These are phyloP conservation scores for Sitophilus oryzae DNA, from an alignment of 1,140 invertebrate species.

Conservation along the genomic window DNA sequence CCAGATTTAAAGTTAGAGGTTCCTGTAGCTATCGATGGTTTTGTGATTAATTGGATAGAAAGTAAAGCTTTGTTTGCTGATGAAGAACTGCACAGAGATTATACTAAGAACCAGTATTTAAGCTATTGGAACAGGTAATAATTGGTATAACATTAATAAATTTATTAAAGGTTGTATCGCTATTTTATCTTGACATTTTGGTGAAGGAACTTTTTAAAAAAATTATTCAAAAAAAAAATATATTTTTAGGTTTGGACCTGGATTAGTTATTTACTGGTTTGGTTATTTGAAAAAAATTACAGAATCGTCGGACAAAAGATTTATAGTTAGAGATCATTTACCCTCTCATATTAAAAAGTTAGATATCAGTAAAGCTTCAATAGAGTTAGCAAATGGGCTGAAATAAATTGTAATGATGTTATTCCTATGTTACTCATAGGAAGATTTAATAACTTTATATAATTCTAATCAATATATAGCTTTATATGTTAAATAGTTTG, in stretches of 20 bases:
- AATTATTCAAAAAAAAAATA: background rate
- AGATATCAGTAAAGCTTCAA: too few species aligned
- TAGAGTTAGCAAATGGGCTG: too few species aligned
- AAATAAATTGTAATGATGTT: too few species aligned
- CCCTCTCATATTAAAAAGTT: slow-evolving; percentile 46
- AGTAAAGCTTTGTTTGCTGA: slow-evolving; percentile 93
- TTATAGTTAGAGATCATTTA: slow-evolving; percentile 61
- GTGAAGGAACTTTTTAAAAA: background rate
- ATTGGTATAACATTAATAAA: background rate
- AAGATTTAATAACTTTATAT: too few species aligned
- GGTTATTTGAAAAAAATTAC: slow-evolving; percentile 74
- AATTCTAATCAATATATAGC: too few species aligned
- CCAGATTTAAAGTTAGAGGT: slow-evolving; percentile 89
- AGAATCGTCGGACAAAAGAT: slow-evolving; percentile 55
- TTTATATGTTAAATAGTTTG: too few species aligned
- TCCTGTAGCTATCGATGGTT: slow-evolving; percentile 79
- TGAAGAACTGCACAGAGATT: slow-evolving; percentile 71
- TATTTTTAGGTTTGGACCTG: slow-evolving; percentile 74
- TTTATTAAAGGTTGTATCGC: background rate
- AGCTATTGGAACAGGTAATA: slow-evolving; percentile 84
- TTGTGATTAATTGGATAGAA: slow-evolving; percentile 93
- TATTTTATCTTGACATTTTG: slow-evolving; percentile 1
- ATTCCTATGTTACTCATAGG: too few species aligned
- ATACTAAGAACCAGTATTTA: slow-evolving; percentile 78
- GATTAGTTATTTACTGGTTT: slow-evolving; percentile 95